These are phyloP conservation scores for Thamnophis sirtalis DNA, from an alignment of 2,113 vertebrate species.

Conservation along the genomic window DNA sequence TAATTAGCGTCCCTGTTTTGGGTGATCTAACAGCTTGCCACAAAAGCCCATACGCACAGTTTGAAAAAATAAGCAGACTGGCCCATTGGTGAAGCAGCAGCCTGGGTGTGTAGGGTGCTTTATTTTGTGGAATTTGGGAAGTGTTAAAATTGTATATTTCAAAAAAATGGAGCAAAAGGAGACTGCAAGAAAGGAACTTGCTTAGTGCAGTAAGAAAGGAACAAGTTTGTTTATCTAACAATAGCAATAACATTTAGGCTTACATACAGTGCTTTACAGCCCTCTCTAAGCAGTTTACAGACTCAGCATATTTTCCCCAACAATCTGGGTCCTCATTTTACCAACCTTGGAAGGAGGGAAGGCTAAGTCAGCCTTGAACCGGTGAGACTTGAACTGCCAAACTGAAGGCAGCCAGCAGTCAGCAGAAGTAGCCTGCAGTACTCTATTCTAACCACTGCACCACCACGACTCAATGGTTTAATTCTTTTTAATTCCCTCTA, in stretches of 20 bases:
- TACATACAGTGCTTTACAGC: too few species aligned
- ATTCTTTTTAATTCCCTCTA: neutral
- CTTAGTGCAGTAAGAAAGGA: neutral
- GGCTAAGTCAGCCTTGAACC: too few species aligned
- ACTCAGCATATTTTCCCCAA: too few species aligned
- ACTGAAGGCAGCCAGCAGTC: too few species aligned
- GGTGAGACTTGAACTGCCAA: too few species aligned
- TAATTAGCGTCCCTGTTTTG: neutral
- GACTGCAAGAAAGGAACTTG: neutral
- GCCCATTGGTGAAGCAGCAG: neutral
- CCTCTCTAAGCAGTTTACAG: too few species aligned
- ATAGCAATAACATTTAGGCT: too few species aligned
- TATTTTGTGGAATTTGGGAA: neutral
- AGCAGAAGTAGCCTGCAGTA: too few species aligned
- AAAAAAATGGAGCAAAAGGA: neutral
- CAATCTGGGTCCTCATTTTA: too few species aligned
- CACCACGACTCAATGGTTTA: neutral
- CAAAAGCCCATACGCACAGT: neutral
- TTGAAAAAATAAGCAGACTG: neutral
- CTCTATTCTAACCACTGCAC: too few species aligned
- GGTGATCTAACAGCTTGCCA: neutral
- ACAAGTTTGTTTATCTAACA: neutral
- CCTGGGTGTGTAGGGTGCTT: neutral
- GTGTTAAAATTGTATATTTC: rapidly evolving
- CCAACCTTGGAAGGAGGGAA: too few species aligned